Percentiles rank a stretch among this genome's conserved stretches.
These are phyloP conservation scores for Coregonus sp. DNA, from an alignment of 2,797 vertebrate genomes.

Conservation along the genomic window DNA sequence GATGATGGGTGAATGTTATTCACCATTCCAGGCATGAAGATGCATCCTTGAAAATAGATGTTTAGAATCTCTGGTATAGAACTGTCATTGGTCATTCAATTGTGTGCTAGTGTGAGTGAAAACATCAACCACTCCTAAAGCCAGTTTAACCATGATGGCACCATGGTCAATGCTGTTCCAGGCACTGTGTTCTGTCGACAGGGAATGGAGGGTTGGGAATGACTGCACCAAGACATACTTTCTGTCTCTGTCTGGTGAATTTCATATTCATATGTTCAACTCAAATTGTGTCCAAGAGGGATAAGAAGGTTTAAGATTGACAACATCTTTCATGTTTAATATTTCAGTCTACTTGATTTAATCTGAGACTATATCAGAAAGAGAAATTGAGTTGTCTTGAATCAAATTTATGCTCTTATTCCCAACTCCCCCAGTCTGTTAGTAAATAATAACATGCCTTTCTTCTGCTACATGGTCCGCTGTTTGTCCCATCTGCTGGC, in stretches of 20 bases:
- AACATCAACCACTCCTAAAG: background rate
- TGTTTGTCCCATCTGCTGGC: background rate
- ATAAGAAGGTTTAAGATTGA: background rate
- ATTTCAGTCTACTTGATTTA: background rate
- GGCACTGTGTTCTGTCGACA: background rate
- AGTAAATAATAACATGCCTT: background rate
- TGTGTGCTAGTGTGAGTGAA: slow-evolving; percentile 7
- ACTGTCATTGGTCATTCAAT: background rate
- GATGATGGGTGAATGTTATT: background rate
- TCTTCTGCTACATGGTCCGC: background rate
- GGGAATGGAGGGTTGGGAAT: slow-evolving; percentile 1
- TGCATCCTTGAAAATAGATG: background rate
- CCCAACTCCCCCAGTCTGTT: background rate
- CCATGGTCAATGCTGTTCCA: background rate
- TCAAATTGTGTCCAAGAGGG: too few species aligned
- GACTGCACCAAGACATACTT: background rate
- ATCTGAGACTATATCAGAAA: background rate
- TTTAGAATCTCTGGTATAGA: background rate
- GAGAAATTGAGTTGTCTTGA: background rate
- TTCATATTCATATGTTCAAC: background rate
- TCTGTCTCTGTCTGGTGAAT: background rate
- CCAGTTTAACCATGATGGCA: background rate
- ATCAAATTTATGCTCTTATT: background rate
- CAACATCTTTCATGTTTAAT: background rate
- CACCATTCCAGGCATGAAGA: background rate